phyloP scores from a whole-genome alignment of 23 tunicate species.

The Styela clava region DNA sequence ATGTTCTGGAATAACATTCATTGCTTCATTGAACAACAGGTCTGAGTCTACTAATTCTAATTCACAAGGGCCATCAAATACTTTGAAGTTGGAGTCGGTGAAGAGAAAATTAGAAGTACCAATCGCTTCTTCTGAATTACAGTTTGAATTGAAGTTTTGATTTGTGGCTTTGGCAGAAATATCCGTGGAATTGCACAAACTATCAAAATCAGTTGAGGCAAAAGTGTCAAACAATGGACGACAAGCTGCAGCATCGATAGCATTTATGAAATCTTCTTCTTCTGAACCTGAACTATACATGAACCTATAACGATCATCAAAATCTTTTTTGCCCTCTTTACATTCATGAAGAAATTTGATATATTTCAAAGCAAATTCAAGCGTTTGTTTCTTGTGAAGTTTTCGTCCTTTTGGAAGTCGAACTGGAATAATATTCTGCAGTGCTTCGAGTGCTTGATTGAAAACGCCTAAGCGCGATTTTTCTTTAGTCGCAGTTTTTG shows the following conservation, averaged over 20 bases:
- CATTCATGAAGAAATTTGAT: conserved; percentile 55
- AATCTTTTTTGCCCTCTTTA: conserved; percentile 55
- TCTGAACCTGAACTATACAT: conserved; percentile 61
- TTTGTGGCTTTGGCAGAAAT: too few species aligned
- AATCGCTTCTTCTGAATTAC: too few species aligned
- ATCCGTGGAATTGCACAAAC: too few species aligned
- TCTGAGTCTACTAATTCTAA: neutral
- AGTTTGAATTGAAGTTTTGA: too few species aligned
- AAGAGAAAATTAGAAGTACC: neutral
- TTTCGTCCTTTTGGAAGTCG: conserved; percentile 38
- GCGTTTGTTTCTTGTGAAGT: conserved; percentile 55
- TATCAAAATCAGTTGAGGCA: too few species aligned
- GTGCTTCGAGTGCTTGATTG: conserved; percentile 37
- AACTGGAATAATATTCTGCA: conserved; percentile 44
- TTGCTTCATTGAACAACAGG: neutral
- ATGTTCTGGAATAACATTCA: too few species aligned
- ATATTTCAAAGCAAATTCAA: conserved; percentile 66
- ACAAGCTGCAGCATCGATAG: conserved; percentile 67
- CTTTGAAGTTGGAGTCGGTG: neutral
- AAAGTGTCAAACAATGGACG: neutral
- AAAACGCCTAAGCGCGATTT: conserved; percentile 19
- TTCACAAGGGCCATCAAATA: neutral
- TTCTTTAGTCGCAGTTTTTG: conserved; percentile 28
- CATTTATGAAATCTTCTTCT: conserved; percentile 56
- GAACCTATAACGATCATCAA: conserved; percentile 55